A percentile compares a stretch with the other conserved stretches of the same genome.
These are phyloP conservation scores for Ophion ventricosus DNA, from an alignment of 2,888 invertebrate genomes.

Conservation along the genomic window DNA sequence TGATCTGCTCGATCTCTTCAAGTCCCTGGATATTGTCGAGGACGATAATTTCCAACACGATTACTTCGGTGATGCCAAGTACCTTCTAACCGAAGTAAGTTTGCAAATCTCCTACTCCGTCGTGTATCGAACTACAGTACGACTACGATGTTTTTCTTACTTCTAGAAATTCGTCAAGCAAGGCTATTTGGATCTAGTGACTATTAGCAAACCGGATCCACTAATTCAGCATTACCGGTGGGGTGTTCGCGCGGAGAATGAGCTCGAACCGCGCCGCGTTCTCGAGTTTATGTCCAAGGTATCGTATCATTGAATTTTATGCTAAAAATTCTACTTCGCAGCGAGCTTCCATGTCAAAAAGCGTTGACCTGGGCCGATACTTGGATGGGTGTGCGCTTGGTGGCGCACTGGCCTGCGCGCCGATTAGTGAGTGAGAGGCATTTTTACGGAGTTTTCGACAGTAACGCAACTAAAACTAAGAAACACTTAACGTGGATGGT, in stretches of 20 bases:
- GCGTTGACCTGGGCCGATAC: no score
- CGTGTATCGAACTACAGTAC: neutral
- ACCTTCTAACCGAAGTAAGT: slow-evolving; percentile 73
- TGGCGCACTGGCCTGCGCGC: no score
- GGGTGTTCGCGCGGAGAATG: slow-evolving; percentile 85
- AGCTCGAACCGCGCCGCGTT: slow-evolving; percentile 83
- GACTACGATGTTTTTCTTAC: neutral
- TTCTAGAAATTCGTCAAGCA: slow-evolving; percentile 82
- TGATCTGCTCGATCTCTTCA: slow-evolving; percentile 79
- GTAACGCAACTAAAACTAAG: no score
- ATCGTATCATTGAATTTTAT: slow-evolving; percentile 35
- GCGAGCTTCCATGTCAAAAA: no score
- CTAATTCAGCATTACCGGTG: slow-evolving; percentile 83
- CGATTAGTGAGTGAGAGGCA: no score
- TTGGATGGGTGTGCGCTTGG: no score
- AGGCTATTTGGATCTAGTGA: slow-evolving; percentile 72
- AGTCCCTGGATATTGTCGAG: slow-evolving; percentile 83
- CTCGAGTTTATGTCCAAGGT: slow-evolving; percentile 85
- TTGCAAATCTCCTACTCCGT: neutral
- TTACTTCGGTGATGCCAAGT: slow-evolving; percentile 76
- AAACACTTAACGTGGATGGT: no score
- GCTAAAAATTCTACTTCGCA: no score
- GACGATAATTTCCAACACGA: slow-evolving; percentile 77
- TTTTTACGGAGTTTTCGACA: no score
- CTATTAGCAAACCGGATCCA: slow-evolving; percentile 82